Evolutionary conservation across 2,113 vertebrate species (phyloP), one percentile per base, ranked within the genome.

Genomic region (Melierax canorus): DNA sequence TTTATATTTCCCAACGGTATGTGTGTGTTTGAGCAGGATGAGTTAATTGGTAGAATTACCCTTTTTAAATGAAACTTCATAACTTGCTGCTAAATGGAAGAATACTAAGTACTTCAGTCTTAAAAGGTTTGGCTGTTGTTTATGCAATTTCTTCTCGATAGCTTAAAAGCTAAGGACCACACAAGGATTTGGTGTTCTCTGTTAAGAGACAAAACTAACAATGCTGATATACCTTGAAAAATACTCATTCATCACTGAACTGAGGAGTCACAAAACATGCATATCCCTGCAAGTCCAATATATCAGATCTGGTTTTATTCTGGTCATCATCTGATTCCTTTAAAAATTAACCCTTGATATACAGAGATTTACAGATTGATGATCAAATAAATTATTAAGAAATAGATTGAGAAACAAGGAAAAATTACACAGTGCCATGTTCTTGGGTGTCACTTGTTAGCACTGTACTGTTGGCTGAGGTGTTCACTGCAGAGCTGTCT

Each of bases 11-110:
- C 96, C 95, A 87, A 64, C 0, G 80, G 92, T 85, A 84, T 81
- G 68, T 87, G 64, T 63, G 43, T 94, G 53, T 94, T 89, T 76
- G 93, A 97, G 80, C 85, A 92, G 83, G 77, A 95, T 90, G 79
- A 96, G 92, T 89, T 98, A 97, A 97, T 97, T 98, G 95, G 91
- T 90, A 72, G 71, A 96, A 96, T 97, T 96, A 96, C 66, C 75
- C 87, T 92, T 96, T 97, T 93, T 46, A 87, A 92, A 88, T 92
- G 79, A 95, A 88, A 83, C 92, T 96, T 93, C 73, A 45, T 85
- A 96, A 90, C 78, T 90, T 88, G 50, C 69, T 85, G 73, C 66
- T 97, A 89, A 94, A 94, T 92, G 74, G 78, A 95, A 88, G 94
- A 80, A 92, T 88, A 79, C 60, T 29, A 85, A 94, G 78, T 86